phyloP scores from a whole-genome alignment of 1,140 invertebrate species.

The Saccostrea glomerata region DNA sequence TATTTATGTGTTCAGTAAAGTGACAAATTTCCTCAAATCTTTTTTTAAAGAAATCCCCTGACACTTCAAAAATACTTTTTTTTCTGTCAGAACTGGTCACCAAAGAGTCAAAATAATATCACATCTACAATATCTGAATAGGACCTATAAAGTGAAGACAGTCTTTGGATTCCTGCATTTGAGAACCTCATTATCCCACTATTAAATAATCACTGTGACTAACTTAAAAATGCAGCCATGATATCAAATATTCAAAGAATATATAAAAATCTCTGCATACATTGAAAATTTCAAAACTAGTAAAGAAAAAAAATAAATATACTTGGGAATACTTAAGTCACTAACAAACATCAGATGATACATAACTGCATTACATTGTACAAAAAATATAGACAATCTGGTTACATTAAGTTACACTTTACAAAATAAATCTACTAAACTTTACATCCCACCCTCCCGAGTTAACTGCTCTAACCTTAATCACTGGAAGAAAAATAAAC shows the following conservation, averaged over 20 bases:
- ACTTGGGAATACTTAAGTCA: neutral
- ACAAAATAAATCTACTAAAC: conserved; percentile 9
- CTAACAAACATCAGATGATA: conserved; percentile 29
- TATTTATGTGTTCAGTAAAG: too few relatives aligned
- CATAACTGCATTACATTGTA: conserved; percentile 10
- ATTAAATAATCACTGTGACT: neutral
- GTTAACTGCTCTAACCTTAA: neutral
- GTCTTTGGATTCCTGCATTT: conserved; percentile 17
- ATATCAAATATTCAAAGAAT: neutral
- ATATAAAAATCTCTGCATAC: conserved; percentile 32
- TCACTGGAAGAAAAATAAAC: neutral
- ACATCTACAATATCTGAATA: conserved; percentile 14
- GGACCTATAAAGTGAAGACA: neutral
- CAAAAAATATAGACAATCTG: neutral
- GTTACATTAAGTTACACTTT: neutral
- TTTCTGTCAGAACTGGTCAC: neutral
- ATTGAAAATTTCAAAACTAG: conserved; percentile 5
- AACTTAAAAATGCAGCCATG: conserved; percentile 19
- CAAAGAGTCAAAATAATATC: conserved; percentile 14
- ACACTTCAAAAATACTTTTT: neutral
- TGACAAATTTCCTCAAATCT: neutral
- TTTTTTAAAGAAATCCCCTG: neutral
- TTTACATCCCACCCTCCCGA: neutral
- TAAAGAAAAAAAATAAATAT: conserved; percentile 26
- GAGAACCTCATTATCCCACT: neutral